phyloP scores from a whole-genome alignment of 2,113 vertebrate genomes.

The Platanista minor region DNA sequence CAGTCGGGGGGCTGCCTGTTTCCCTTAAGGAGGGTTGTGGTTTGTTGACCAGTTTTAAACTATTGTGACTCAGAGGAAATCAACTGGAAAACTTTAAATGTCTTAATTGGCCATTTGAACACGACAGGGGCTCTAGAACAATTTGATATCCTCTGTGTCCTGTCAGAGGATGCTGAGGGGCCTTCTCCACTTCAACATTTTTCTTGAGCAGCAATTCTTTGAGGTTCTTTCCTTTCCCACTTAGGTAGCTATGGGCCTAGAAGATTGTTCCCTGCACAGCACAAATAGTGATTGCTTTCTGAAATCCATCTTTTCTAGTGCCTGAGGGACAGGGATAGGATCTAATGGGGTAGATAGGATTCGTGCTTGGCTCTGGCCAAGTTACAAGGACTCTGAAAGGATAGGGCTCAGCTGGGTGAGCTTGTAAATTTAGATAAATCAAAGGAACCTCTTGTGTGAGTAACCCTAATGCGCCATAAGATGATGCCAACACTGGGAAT shows the following conservation, averaged over 20 bases:
- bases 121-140: neutral
- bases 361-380: neutral
- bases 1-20: neutral
- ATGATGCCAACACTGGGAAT: neutral
- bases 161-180: neutral
- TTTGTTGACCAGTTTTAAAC: constrained; percentile 29
- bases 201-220: neutral
- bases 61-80: constrained; percentile 49
- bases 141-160: neutral
- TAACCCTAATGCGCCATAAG: neutral
- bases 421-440: neutral
- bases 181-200: neutral
- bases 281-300: neutral
- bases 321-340: neutral
- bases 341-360: neutral
- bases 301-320: neutral
- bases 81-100: constrained; percentile 25
- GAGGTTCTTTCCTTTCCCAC: neutral
- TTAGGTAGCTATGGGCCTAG: neutral
- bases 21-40: neutral
- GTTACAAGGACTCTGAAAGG: neutral
- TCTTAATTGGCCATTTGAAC: neutral
- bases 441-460: neutral
- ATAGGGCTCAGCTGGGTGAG: neutral
- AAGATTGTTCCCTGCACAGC: neutral